Conservation (phyloP, 2,797 vertebrate genomes). For the Adelosebastes latens region DNA sequence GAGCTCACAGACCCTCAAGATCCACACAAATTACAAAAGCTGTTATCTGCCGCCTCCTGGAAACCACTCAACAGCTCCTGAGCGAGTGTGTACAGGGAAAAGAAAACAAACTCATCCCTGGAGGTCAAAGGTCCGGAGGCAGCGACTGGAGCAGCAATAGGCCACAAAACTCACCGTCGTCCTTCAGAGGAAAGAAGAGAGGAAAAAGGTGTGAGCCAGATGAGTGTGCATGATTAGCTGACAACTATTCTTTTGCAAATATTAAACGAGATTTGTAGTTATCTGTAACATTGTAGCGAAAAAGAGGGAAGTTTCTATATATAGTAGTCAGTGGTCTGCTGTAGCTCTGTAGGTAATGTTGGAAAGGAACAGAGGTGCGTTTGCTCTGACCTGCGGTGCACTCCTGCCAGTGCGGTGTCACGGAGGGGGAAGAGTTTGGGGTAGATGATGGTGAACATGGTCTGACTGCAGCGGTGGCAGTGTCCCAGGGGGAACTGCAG, state of each 20-base stretch:
- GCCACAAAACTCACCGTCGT: constrained; percentile 85
- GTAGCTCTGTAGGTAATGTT: not conserved
- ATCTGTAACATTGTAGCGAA: not conserved
- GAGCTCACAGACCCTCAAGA: not conserved
- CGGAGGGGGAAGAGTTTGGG: constrained; percentile 95
- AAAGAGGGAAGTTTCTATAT: too few relatives aligned
- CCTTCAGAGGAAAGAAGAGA: constrained; percentile 57
- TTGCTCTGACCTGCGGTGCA: constrained; percentile 92
- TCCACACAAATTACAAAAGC: not conserved
- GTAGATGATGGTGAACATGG: constrained; percentile 98
- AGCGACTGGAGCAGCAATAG: constrained; percentile 86
- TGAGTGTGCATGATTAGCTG: not conserved
- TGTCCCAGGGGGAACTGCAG: constrained; percentile 94
- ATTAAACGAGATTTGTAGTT: not conserved
- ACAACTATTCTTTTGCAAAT: too few relatives aligned
- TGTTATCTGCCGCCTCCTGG: not conserved
- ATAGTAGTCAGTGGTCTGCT: not conserved
- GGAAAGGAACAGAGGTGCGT: not conserved
- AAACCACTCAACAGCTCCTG: not conserved
- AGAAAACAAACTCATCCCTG: constrained; percentile 69
- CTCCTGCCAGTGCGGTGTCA: constrained; percentile 93
- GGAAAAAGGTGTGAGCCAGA: not conserved
- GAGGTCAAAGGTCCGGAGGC: constrained; percentile 82
- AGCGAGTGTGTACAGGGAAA: not conserved
- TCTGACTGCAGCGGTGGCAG: constrained; percentile 95